Evolutionary conservation across 2,113 vertebrate genomes (phyloP), one percentile per base, ranked within the genome.

Genomic region (Catharus bicknelli): DNA sequence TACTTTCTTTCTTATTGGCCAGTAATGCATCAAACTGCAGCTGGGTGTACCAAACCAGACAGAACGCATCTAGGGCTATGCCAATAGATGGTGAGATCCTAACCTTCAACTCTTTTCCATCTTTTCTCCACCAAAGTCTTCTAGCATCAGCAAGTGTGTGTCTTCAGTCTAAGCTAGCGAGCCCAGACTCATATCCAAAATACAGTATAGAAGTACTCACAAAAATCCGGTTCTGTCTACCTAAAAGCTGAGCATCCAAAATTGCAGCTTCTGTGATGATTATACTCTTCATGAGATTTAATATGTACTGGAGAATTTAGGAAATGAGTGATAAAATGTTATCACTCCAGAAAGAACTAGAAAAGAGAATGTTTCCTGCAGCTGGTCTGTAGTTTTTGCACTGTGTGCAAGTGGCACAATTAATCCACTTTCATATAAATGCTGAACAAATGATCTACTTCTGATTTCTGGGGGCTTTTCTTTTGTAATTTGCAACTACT

Each of bases 181-280:
- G 34, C 29, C 57, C 51, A 91, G 23, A 61, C 8, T 66, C 13
- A 6, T 10, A 3, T 53, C 11, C 42, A 73, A 83, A 89, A 86
- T 30, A 29, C 29, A 74, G 9, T 13, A 13, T 22, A 57, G 30
- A 83, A 50, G 42, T 42, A 57, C 23, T 10, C 18, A 13, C 10
- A n/a, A 63, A 84, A 84, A 59, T 51, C 20, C 70, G 12, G 6
- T 16, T 25, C 43, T 47, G 9, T 13, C n/a, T 50, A 7, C 26
- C 40, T 70, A 32, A 17, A 83, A 70, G 10, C 0, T 74, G 17
- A 55, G 7, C 54, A 40, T 45, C 36, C 32, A 51, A 77, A 81
- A 76, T 4, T 58, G 30, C 0, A 0, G 4, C 34, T 25, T 88
- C n/a, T 48, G 58, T 43, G 15, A 5, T 64, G 7, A 45, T 50